phyloP scores from a whole-genome alignment of 2,797 vertebrate species.

The Pogonophryne albipinna region DNA sequence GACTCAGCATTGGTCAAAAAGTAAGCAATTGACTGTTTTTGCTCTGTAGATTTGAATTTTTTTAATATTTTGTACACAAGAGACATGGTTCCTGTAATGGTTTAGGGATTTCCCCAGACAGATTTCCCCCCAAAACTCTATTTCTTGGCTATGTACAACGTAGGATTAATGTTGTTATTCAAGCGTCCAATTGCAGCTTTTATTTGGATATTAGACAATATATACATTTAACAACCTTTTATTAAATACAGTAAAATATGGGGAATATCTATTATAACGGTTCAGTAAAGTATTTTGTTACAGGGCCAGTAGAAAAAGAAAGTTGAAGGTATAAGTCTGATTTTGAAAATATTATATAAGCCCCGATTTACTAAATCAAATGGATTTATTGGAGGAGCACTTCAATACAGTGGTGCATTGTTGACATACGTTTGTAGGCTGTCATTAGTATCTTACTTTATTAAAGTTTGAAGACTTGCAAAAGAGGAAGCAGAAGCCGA shows the following conservation, averaged over 20 bases:
- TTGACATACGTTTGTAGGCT: no score
- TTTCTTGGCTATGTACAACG: no score
- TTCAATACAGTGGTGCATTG: no score
- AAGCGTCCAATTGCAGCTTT: neutral
- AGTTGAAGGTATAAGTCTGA: no score
- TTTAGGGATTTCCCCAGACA: no score
- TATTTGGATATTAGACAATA: neutral
- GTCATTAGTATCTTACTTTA: neutral
- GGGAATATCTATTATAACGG: neutral
- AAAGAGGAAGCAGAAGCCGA: constrained; percentile 32
- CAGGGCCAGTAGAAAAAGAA: neutral
- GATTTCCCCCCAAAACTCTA: no score
- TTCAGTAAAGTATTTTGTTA: neutral
- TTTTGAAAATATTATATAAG: neutral
- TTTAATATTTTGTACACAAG: neutral
- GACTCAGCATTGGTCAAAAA: neutral
- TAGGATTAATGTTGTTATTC: no score
- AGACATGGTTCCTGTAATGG: neutral
- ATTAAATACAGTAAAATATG: no score
- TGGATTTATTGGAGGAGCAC: no score
- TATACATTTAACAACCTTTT: no score
- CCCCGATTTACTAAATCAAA: neutral
- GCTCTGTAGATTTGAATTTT: neutral
- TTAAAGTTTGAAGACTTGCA: constrained; percentile 53
- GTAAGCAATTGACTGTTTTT: fast-evolving